These are phyloP conservation scores for Oopsacas minuta DNA, from an alignment of 37 sponge, comb jelly and placozoan genomes.

Conservation along the genomic window DNA sequence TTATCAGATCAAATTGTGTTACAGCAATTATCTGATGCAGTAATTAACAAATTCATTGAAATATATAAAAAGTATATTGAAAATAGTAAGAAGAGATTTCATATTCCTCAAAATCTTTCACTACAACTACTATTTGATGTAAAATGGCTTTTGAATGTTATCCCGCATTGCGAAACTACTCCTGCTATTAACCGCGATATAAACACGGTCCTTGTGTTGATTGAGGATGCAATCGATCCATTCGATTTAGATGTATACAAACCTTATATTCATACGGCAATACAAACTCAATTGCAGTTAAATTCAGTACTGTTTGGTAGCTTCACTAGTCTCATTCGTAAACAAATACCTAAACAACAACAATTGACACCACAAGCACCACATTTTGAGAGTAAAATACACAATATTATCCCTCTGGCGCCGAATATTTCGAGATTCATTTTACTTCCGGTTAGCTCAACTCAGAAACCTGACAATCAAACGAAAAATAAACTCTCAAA, in stretches of 20 bases:
- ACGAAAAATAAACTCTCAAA: background rate
- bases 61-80: conserved; percentile 9
- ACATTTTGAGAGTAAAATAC: background rate
- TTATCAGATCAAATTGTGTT: background rate
- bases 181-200: background rate
- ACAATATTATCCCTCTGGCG: background rate
- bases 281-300: background rate
- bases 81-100: background rate
- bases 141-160: background rate
- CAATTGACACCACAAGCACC: background rate
- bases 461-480: background rate
- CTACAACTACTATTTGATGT: conserved; percentile 6
- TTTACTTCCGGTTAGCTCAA: background rate
- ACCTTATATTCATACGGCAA: background rate
- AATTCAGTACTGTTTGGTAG: background rate
- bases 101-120: background rate
- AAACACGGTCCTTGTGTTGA: background rate
- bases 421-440: conserved; percentile 3
- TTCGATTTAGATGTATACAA: conserved; percentile 9
- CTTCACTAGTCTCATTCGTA: background rate
- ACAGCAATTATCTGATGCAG: background rate
- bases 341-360: background rate
- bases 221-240: background rate
- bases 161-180: background rate
- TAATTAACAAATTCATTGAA: background rate